Conservation (phyloP, 2,888 invertebrate species). For the Caradrina clavipalpis region DNA sequence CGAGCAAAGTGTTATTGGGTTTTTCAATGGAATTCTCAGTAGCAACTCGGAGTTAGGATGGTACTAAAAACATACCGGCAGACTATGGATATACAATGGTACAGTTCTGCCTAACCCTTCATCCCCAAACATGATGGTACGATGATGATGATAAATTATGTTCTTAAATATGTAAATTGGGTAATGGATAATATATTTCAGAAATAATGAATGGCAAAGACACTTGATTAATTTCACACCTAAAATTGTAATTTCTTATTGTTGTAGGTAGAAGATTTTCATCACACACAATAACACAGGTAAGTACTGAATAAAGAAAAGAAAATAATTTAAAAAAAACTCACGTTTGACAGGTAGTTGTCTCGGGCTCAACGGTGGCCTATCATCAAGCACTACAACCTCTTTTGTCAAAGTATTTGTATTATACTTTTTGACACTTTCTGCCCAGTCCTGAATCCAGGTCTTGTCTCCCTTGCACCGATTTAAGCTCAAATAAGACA, state of each 20-base stretch:
- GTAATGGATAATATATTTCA: background rate
- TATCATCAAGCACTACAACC: constrained; percentile 75
- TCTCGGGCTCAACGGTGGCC: constrained; percentile 85
- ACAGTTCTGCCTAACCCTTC: too few relatives aligned
- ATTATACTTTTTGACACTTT: constrained; percentile 91
- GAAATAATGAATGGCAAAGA: background rate
- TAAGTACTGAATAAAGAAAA: constrained; percentile 3
- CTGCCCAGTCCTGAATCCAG: constrained; percentile 93
- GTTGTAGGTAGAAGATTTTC: background rate
- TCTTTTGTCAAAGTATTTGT: constrained; percentile 77
- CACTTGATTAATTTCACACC: background rate
- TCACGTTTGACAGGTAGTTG: constrained; percentile 83
- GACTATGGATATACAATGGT: too few relatives aligned
- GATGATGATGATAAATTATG: too few relatives aligned
- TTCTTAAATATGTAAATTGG: background rate
- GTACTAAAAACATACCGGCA: too few relatives aligned
- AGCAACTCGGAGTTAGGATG: too few relatives aligned
- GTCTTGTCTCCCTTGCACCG: constrained; percentile 89
- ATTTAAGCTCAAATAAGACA: constrained; percentile 87
- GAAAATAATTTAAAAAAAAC: constrained; percentile 63
- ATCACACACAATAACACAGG: constrained; percentile 5
- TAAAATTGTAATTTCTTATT: background rate
- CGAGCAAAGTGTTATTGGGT: too few relatives aligned
- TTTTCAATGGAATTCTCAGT: too few relatives aligned
- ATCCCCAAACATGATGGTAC: too few relatives aligned